Evolutionary conservation across 2,888 invertebrate species (phyloP).

Genomic region (Parelbella ahira): DNA sequence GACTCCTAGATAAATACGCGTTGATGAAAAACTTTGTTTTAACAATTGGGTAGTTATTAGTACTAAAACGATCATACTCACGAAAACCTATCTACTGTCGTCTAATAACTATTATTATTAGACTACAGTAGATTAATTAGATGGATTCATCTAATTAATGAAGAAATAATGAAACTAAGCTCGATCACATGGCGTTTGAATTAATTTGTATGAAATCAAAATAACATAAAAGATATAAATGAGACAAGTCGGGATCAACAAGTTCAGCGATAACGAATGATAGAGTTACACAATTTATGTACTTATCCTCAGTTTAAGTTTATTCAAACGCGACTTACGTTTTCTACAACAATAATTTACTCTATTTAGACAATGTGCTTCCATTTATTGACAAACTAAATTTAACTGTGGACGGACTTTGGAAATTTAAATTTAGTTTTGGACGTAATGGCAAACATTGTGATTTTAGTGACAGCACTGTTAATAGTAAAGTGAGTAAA

Average conservation of each 20-base stretch:
- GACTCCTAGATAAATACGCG: too few relatives aligned
- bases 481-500: slow-evolving; percentile 13
- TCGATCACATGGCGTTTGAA: slow-evolving; percentile 10
- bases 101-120: too few relatives aligned
- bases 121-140: too few relatives aligned
- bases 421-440: neutral
- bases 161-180: too few relatives aligned
- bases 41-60: too few relatives aligned
- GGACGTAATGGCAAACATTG: slow-evolving; percentile 3
- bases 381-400: neutral
- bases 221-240: slow-evolving; percentile 34
- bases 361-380: slow-evolving; percentile 1
- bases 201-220: slow-evolving; percentile 22
- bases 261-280: slow-evolving; percentile 53
- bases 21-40: too few relatives aligned
- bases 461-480: slow-evolving; percentile 15
- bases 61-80: too few relatives aligned
- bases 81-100: too few relatives aligned
- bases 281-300: slow-evolving; percentile 12
- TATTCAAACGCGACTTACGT: neutral
- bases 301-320: slow-evolving; percentile 2
- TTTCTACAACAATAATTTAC: slow-evolving; percentile 1
- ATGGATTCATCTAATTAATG: too few relatives aligned
- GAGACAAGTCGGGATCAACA: slow-evolving; percentile 44
- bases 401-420: too few relatives aligned